Percentiles rank a stretch among this genome's conserved stretches.
These are phyloP conservation scores for Phengaris alcon DNA, from an alignment of 2,888 invertebrate species.

Conservation along the genomic window DNA sequence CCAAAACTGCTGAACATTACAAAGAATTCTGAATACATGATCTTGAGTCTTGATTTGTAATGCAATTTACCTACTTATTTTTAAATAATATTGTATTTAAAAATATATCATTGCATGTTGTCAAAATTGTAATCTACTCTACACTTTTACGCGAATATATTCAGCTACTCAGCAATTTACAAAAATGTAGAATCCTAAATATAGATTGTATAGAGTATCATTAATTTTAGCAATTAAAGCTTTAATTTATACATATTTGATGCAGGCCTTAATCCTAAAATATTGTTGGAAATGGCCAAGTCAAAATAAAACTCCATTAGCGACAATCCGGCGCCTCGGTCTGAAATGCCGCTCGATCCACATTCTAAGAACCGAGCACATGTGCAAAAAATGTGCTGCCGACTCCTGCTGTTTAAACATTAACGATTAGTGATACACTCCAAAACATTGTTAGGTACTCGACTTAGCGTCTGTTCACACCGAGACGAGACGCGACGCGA, in stretches of 20 bases:
- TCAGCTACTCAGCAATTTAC: background rate
- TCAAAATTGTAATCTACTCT: background rate
- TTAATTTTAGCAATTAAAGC: slow-evolving; percentile 5
- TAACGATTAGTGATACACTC: background rate
- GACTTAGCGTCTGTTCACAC: too few species aligned
- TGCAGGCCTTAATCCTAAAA: background rate
- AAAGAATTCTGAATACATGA: background rate
- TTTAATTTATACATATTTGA: background rate
- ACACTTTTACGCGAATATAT: background rate
- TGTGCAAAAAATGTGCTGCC: slow-evolving; percentile 26
- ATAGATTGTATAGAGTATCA: background rate
- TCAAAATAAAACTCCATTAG: slow-evolving; percentile 1
- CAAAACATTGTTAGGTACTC: background rate
- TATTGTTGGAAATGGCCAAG: background rate
- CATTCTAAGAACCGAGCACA: slow-evolving; percentile 27
- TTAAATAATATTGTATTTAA: background rate
- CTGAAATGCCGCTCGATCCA: slow-evolving; percentile 6
- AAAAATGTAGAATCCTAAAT: slow-evolving; percentile 3
- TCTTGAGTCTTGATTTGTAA: background rate
- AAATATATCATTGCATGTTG: background rate
- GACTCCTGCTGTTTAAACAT: background rate
- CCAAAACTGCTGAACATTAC: background rate
- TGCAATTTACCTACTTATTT: background rate
- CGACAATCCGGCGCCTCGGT: slow-evolving; percentile 18
- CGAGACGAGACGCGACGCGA: too few species aligned